Percentiles rank a stretch among this genome's conserved stretches.
These are phyloP conservation scores for Henricia sp. DNA, from an alignment of 53 echinoderm and acorn worm genomes.

Conservation along the genomic window DNA sequence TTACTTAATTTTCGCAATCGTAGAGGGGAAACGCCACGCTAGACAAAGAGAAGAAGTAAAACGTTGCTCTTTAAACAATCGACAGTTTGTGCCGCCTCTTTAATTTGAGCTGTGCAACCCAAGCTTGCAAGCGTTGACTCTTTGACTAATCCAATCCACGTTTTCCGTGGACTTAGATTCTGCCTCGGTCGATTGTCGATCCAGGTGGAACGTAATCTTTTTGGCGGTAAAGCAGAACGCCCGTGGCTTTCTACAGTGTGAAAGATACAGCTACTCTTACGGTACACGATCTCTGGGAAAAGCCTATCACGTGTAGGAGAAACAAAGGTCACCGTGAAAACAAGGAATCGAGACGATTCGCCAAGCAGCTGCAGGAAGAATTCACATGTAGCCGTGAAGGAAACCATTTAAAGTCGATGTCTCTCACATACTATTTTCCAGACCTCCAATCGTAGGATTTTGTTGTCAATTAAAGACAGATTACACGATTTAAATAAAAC, in stretches of 20 bases:
- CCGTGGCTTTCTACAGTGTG: not conserved
- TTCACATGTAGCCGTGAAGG: too few species aligned
- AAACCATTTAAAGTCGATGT: too few species aligned
- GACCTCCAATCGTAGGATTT: too few species aligned
- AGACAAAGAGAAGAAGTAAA: not conserved
- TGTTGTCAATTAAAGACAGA: too few species aligned
- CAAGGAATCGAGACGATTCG: too few species aligned
- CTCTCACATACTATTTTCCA: too few species aligned
- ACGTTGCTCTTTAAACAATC: not conserved
- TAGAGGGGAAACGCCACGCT: not conserved
- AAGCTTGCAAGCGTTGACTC: slow-evolving; percentile 4
- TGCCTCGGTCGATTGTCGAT: not conserved
- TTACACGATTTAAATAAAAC: too few species aligned
- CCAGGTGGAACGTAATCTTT: not conserved
- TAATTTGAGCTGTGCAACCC: slow-evolving; percentile 36
- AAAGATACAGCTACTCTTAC: too few species aligned
- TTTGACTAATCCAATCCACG: slow-evolving; percentile 43
- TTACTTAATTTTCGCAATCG: not conserved
- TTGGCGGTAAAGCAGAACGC: not conserved
- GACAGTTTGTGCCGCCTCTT: slow-evolving; percentile 11
- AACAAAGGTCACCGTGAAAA: too few species aligned
- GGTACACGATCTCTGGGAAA: too few species aligned
- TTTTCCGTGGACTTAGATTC: slow-evolving; percentile 38
- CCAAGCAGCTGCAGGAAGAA: too few species aligned
- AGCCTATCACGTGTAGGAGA: too few species aligned